These are phyloP conservation scores for Hipposideros armiger DNA, from an alignment of 2,113 vertebrate genomes.

Conservation along the genomic window DNA sequence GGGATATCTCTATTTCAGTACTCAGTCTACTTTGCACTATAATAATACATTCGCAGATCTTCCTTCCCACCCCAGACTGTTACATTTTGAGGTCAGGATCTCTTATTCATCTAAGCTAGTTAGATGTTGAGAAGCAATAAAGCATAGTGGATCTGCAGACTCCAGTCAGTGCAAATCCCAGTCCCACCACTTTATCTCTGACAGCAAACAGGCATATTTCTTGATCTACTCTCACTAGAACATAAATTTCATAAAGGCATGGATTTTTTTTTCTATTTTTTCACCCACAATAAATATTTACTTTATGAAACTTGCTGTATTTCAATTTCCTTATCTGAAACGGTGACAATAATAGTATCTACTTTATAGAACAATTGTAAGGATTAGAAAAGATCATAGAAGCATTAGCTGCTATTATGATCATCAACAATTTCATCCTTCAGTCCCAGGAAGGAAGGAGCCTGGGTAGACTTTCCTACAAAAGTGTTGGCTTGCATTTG, in stretches of 20 bases:
- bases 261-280: constrained; percentile 8
- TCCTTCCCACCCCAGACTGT: not conserved
- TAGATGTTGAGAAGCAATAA: not conserved
- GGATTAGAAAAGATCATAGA: not conserved
- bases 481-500: not conserved
- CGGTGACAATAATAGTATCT: not conserved
- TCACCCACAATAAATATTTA: not conserved
- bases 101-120: not conserved
- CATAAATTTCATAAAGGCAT: not conserved
- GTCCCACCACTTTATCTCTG: not conserved
- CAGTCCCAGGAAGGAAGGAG: not conserved
- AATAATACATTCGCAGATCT: not conserved
- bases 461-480: not conserved
- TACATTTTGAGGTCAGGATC: not conserved
- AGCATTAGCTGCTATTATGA: not conserved
- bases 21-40: not conserved
- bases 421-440: not conserved
- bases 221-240: not conserved
- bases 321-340: constrained; percentile 8
- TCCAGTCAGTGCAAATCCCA: not conserved
- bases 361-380: not conserved
- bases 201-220: not conserved
- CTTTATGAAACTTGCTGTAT: constrained; percentile 16
- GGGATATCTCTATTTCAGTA: not conserved
- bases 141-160: not conserved